Percentiles rank a stretch among this genome's conserved stretches.
These are phyloP conservation scores for Drosophila phalerata DNA, from an alignment of 2,888 invertebrate genomes.

Conservation along the genomic window DNA sequence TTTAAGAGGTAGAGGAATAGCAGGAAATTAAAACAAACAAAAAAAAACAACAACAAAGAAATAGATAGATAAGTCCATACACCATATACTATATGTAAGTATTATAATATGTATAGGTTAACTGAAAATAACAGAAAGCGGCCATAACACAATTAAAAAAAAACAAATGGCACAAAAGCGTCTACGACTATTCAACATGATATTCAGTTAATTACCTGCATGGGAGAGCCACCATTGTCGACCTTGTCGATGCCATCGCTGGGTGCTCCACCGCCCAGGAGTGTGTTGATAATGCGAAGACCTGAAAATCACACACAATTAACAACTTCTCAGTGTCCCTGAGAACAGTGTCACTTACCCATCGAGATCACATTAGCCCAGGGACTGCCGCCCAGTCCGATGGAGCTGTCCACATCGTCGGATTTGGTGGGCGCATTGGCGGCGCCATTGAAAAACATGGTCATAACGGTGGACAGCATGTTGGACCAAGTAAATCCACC, in stretches of 20 bases:
- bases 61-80: conserved; percentile 45
- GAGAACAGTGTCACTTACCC: conserved; percentile 83
- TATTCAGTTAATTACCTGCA: conserved; percentile 89
- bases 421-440: conserved; percentile 90
- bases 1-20: conserved; percentile 50
- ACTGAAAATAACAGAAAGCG: conserved; percentile 33
- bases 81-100: conserved; percentile 56
- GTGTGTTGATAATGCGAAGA: conserved; percentile 93
- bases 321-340: not conserved
- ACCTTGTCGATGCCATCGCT: conserved; percentile 96
- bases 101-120: conserved; percentile 34
- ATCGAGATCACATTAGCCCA: conserved; percentile 95
- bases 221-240: conserved; percentile 94
- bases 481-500: conserved; percentile 96
- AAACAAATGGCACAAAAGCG: conserved; percentile 74
- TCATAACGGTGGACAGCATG: conserved; percentile 94
- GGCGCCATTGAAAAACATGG: conserved; percentile 92
- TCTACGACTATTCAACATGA: conserved; percentile 8
- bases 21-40: conserved; percentile 55
- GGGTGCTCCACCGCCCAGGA: conserved; percentile 91
- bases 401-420: conserved; percentile 89
- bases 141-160: conserved; percentile 28
- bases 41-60: conserved; percentile 42
- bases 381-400: conserved; percentile 90
- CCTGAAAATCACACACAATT: conserved; percentile 82